These are phyloP conservation scores for Sesamia nonagrioides DNA, from an alignment of 1,140 invertebrate species.

Conservation along the genomic window DNA sequence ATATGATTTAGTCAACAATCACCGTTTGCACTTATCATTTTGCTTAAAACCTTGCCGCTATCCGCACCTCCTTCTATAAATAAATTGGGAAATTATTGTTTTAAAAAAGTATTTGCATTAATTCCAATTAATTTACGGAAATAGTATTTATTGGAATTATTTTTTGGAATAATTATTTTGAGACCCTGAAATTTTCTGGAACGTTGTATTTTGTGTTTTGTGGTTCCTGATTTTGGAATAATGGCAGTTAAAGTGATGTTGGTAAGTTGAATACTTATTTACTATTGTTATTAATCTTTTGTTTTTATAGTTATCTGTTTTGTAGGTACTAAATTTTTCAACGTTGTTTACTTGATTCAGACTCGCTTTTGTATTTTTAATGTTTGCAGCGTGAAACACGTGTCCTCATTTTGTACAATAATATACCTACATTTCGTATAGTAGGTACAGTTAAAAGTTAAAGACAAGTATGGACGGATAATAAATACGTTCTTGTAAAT, in stretches of 20 bases:
- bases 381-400: too few species aligned
- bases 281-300: background rate
- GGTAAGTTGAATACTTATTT: constrained; percentile 12
- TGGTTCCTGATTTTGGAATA: constrained; percentile 13
- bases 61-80: constrained; percentile 1
- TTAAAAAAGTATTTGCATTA: background rate
- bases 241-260: constrained; percentile 2
- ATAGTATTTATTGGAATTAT: background rate
- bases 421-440: too few species aligned
- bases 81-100: background rate
- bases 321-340: background rate
- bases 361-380: too few species aligned
- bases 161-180: background rate
- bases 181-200: background rate
- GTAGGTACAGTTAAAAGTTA: too few species aligned
- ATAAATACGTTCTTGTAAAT: too few species aligned
- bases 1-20: constrained; percentile 23
- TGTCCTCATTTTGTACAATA: too few species aligned
- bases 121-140: background rate
- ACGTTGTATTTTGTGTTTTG: background rate
- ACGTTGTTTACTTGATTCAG: too few species aligned
- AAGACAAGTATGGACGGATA: too few species aligned
- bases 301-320: background rate
- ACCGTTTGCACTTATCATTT: constrained; percentile 23
- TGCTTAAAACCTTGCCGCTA: background rate